phyloP scores from a whole-genome alignment of 2,113 vertebrate genomes.

The Myocastor coypus region DNA sequence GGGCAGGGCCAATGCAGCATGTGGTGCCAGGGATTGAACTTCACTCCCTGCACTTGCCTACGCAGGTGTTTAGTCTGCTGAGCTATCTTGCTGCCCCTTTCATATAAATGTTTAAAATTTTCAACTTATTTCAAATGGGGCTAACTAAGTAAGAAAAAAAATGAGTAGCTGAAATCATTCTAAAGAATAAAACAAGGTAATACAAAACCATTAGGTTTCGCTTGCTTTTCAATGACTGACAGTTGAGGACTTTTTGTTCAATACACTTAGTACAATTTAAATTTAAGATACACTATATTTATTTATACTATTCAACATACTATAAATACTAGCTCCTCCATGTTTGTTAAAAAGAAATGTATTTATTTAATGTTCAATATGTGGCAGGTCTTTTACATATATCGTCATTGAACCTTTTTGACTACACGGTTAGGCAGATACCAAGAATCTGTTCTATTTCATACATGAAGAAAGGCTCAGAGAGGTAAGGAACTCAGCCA shows the following conservation, averaged over 20 bases:
- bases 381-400: neutral
- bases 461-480: neutral
- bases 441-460: neutral
- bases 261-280: conserved; percentile 42
- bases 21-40: too few species aligned
- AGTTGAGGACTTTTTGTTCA: conserved; percentile 35
- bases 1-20: too few species aligned
- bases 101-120: conserved; percentile 42
- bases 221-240: neutral
- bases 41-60: too few species aligned
- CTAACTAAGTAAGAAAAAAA: neutral
- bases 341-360: neutral
- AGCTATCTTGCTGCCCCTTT: neutral
- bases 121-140: neutral
- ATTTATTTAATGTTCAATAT: neutral
- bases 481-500: neutral
- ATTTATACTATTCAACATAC: neutral
- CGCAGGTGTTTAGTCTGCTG: too few species aligned
- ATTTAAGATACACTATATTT: neutral
- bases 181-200: conserved; percentile 38
- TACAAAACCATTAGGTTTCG: conserved; percentile 13
- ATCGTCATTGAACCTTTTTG: neutral
- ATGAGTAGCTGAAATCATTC: conserved; percentile 52
- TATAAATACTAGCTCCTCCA: conserved; percentile 41
- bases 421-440: conserved; percentile 3